Evolutionary conservation across 2,888 invertebrate species (phyloP), one percentile per base, ranked within the genome.

Genomic region (Unio pictorum): DNA sequence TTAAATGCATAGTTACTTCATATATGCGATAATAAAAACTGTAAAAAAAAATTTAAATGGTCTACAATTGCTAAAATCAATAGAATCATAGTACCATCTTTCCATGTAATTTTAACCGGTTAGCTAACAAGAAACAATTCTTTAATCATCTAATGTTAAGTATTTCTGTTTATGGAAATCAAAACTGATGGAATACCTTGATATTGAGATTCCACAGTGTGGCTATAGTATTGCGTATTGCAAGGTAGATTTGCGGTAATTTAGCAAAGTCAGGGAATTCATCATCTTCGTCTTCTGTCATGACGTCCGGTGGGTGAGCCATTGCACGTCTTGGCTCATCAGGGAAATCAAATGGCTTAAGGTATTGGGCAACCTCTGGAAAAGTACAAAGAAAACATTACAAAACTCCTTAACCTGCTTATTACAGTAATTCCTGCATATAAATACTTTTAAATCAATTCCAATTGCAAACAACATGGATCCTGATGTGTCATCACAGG

Each of bases 201-300:
- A 87, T 88, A 78, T 89, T 86, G 55, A 86, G 73, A 72, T 88
- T 83, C 91, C 91, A 91, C 30, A 90, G 75, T 3, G 90, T 86
- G 45, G 91, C 72, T 30, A 90, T 84, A 18, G 90, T 83, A 80
- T 91, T 91, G 5, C 91, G 80, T 4, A 91, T 68, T 17, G 89
- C 90, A 56, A 91, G 83, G 77, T 90, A 91, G 64, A 88, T 83
- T 28, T 79, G 76, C 58, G 82, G 85, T 55, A 84, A 81, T 61
- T 82, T 81, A 54, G 84, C 77, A 67, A 87, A 87, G 64, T 88
- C 86, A 0, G 90, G 89, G 75, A 91, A 91, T 28, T 84, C 85
- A 1, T 79, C 66, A 62, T 84, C 72, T 80, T 91, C 91, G 54
- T 88, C 87, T 34, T 85, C 82, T 20, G 89, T 87, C 89, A 91